A percentile compares a stretch with the other conserved stretches of the same genome.
phyloP scores from a whole-genome alignment of 2,888 invertebrate genomes.

The Hyles lineata region DNA sequence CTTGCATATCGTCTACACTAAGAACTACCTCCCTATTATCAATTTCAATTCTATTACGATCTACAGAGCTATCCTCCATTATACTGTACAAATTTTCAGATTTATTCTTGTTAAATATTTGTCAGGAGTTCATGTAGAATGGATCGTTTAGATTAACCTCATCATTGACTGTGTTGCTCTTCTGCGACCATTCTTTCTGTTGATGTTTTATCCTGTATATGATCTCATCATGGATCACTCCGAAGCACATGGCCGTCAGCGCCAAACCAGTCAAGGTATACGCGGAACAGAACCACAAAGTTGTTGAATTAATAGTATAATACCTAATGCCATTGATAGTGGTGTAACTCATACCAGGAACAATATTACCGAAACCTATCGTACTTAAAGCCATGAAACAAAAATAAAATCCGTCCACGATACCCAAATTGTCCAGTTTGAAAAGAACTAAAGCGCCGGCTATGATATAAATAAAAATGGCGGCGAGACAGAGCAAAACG shows the following conservation, averaged over 20 bases:
- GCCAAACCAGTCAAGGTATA: conserved; percentile 95
- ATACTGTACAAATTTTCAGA: conserved; percentile 85
- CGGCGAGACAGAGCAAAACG: conserved; percentile 93
- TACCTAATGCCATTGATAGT: conserved; percentile 81
- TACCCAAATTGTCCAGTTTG: conserved; percentile 95
- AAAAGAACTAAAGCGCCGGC: conserved; percentile 95
- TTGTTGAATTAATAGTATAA: conserved; percentile 87
- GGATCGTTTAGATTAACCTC: conserved; percentile 87
- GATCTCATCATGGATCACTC: conserved; percentile 94
- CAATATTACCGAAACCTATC: conserved; percentile 95
- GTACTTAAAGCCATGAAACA: conserved; percentile 98
- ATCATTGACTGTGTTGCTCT: conserved; percentile 87
- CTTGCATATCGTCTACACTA: conserved; percentile 80
- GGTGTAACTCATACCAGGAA: conserved; percentile 88
- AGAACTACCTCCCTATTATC: conserved; percentile 81
- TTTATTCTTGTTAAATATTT: conserved; percentile 86
- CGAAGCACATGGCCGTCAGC: conserved; percentile 95
- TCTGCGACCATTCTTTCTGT: conserved; percentile 86
- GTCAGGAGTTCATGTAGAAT: conserved; percentile 90
- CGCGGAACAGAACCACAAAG: conserved; percentile 94
- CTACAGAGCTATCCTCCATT: conserved; percentile 80
- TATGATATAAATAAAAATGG: conserved; percentile 96
- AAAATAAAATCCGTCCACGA: conserved; percentile 96
- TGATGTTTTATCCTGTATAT: conserved; percentile 92
- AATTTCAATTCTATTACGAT: conserved; percentile 77